These are phyloP conservation scores for Cantharis rustica DNA, from an alignment of 2,888 invertebrate genomes.

Conservation along the genomic window DNA sequence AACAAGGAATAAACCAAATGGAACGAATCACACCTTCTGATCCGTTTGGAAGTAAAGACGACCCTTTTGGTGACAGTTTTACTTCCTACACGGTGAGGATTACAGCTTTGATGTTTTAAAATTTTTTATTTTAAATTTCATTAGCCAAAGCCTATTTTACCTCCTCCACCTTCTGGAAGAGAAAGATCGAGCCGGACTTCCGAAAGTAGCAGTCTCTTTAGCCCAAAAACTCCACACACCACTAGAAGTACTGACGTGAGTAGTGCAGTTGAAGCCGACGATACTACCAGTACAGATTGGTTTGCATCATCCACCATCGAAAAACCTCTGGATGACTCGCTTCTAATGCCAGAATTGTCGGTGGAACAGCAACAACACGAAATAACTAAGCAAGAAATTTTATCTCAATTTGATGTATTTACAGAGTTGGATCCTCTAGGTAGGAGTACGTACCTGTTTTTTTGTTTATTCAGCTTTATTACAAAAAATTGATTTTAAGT, in stretches of 20 bases:
- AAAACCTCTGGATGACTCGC: constrained; percentile 50
- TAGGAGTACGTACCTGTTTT: constrained; percentile 63
- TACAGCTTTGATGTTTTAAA: neutral
- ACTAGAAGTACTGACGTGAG: constrained; percentile 37
- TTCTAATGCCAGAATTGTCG: constrained; percentile 38
- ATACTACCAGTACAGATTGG: constrained; percentile 53
- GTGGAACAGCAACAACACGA: constrained; percentile 52
- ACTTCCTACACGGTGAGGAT: constrained; percentile 58
- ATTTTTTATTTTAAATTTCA: constrained; percentile 5
- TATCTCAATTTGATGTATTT: constrained; percentile 84
- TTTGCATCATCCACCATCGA: constrained; percentile 49
- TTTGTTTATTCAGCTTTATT: constrained; percentile 6
- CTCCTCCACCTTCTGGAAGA: constrained; percentile 49
- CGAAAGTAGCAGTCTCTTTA: constrained; percentile 51
- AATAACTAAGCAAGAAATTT: constrained; percentile 53
- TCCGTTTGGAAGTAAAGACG: constrained; percentile 64
- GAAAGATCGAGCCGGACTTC: constrained; percentile 44
- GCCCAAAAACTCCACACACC: constrained; percentile 54
- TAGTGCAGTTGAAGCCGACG: constrained; percentile 41
- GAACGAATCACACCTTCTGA: constrained; percentile 80
- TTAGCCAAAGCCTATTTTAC: constrained; percentile 44
- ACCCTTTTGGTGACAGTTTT: constrained; percentile 79
- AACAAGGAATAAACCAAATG: constrained; percentile 87
- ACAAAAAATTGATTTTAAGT: neutral
- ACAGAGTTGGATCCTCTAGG: constrained; percentile 93